These are phyloP conservation scores for Lethrus apterus DNA, from an alignment of 1,140 invertebrate species.

Conservation along the genomic window DNA sequence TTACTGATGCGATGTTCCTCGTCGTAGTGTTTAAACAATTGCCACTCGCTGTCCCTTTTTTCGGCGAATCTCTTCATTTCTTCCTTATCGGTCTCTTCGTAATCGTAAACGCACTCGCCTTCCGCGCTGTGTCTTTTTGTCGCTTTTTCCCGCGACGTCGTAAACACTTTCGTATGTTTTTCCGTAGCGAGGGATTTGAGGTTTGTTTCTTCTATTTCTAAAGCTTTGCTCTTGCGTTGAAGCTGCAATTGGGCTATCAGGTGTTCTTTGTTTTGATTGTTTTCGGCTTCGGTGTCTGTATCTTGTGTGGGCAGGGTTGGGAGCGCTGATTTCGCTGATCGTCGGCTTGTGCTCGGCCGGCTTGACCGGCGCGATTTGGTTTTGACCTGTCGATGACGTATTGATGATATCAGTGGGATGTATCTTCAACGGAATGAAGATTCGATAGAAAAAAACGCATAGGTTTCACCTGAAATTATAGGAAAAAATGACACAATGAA, in stretches of 20 bases:
- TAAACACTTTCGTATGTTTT: neutral
- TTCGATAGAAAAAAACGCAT: constrained; percentile 57
- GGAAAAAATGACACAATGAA: no score
- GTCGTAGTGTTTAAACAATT: constrained; percentile 33
- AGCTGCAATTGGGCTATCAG: constrained; percentile 33
- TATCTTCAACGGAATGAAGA: constrained; percentile 40
- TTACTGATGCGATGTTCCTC: constrained; percentile 33
- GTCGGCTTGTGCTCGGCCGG: no score
- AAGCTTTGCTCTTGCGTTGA: constrained; percentile 31
- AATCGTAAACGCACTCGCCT: constrained; percentile 33
- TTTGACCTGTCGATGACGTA: constrained; percentile 28
- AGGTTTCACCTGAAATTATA: constrained; percentile 48
- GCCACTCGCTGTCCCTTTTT: constrained; percentile 38
- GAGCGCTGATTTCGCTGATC: no score
- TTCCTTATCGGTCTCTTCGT: constrained; percentile 37
- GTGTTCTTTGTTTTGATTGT: constrained; percentile 29
- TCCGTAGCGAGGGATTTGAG: neutral
- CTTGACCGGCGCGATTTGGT: constrained; percentile 35
- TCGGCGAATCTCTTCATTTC: constrained; percentile 39
- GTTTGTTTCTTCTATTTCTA: neutral
- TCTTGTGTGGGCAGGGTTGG: constrained; percentile 16
- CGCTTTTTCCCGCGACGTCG: constrained; percentile 1
- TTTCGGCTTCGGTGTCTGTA: neutral
- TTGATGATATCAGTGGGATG: constrained; percentile 38
- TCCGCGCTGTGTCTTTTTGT: constrained; percentile 5